Percentiles rank a stretch among this genome's conserved stretches.
Evolutionary conservation across 1,140 invertebrate genomes (phyloP).

Genomic region (Tetramorium simillimum): DNA sequence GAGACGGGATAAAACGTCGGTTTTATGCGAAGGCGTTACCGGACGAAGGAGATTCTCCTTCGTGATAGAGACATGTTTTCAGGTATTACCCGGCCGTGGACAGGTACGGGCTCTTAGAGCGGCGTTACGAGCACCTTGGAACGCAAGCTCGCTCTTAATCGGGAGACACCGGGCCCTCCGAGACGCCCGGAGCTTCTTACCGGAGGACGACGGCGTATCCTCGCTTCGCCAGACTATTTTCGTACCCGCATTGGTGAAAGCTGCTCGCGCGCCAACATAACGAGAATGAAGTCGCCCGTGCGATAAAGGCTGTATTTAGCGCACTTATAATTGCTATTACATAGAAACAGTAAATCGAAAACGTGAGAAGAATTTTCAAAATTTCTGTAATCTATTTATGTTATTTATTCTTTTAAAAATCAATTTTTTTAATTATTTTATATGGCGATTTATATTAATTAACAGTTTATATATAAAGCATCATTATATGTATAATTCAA

Average conservation of each 20-base stretch:
- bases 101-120: conserved; percentile 83
- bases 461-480: not conserved
- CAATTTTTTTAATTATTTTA: not conserved
- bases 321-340: not conserved
- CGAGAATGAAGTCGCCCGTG: conserved; percentile 17
- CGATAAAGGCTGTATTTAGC: not conserved
- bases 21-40: conserved; percentile 83
- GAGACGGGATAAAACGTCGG: conserved; percentile 83
- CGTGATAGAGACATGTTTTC: conserved; percentile 85
- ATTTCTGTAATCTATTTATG: not conserved
- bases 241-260: conserved; percentile 20
- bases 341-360: not conserved
- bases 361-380: not conserved
- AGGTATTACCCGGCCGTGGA: conserved; percentile 83
- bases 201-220: conserved; percentile 8
- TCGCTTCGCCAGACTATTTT: conserved; percentile 31
- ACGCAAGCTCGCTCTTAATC: conserved; percentile 80
- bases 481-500: not conserved
- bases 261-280: not conserved
- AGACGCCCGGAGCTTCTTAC: conserved; percentile 34
- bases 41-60: conserved; percentile 78
- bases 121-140: conserved; percentile 81
- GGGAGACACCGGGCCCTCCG: conserved; percentile 71
- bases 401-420: not conserved
- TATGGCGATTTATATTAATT: not conserved